phyloP scores from a whole-genome alignment of 2,113 vertebrate genomes.

The Sterna hirundo region DNA sequence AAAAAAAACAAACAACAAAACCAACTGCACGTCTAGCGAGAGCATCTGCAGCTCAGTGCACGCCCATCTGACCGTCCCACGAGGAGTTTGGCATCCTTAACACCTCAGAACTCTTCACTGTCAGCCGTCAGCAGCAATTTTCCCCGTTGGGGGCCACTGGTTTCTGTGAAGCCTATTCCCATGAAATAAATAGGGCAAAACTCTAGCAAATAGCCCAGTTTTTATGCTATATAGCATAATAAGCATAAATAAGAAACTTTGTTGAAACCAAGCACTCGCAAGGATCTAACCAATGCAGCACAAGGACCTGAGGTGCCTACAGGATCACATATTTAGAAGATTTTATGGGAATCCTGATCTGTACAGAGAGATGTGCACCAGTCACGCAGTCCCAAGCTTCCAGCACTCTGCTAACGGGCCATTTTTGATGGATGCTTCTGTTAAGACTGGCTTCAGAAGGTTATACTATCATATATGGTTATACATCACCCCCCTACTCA shows the following conservation, averaged over 20 bases:
- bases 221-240: not conserved
- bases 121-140: not conserved
- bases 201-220: not conserved
- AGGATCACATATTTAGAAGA: not conserved
- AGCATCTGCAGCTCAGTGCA: not conserved
- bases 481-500: accelerated
- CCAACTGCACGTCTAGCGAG: accelerated
- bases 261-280: not conserved
- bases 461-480: not conserved
- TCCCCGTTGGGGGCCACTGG: not conserved
- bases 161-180: not conserved
- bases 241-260: not conserved
- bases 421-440: not conserved
- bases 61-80: not conserved
- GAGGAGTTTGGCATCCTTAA: not conserved
- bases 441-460: not conserved
- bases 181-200: not conserved
- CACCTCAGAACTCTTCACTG: not conserved
- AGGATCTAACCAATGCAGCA: not conserved
- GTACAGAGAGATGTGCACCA: not conserved
- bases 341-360: not conserved
- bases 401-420: not conserved
- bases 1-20: not conserved
- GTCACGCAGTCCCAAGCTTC: not conserved
- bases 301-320: not conserved